A percentile compares a stretch with the other conserved stretches of the same genome.
Evolutionary conservation across 2,888 invertebrate genomes (phyloP).

Genomic region (Spatulosminthurus flaviceps): DNA sequence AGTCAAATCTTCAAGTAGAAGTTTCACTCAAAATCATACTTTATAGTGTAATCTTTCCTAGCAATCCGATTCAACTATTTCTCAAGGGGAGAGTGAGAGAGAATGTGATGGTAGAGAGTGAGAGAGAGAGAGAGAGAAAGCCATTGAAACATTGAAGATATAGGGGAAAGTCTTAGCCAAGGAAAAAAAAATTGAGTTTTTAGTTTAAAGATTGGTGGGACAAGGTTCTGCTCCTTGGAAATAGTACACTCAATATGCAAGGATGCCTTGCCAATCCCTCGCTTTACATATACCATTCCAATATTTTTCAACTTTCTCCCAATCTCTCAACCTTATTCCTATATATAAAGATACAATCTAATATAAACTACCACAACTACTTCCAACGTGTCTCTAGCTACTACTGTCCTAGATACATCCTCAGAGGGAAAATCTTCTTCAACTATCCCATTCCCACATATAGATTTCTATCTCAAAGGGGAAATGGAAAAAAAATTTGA

Average conservation of each 20-base stretch:
- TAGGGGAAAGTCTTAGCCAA: not conserved
- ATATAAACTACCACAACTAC: too few species aligned
- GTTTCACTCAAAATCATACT: constrained; percentile 18
- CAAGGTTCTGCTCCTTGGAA: not conserved
- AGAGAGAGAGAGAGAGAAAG: too few species aligned
- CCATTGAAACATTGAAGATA: not conserved
- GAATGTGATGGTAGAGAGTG: too few species aligned
- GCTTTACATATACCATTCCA: not conserved
- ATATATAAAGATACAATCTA: too few species aligned
- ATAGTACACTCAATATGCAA: constrained; percentile 3
- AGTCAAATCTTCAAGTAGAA: constrained; percentile 19
- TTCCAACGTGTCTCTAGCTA: too few species aligned
- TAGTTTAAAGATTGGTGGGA: constrained; percentile 1
- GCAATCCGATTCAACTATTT: constrained; percentile 19
- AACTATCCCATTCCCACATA: not conserved
- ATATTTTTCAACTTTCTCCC: not conserved
- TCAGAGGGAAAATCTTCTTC: constrained; percentile 27
- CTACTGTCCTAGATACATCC: too few species aligned
- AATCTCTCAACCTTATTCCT: too few species aligned
- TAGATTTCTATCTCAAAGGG: not conserved
- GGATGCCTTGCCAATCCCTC: not conserved
- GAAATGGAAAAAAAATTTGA: not conserved
- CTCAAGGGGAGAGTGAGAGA: constrained; percentile 10
- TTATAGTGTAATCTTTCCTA: constrained; percentile 12
- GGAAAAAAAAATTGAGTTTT: constrained; percentile 35